These are phyloP conservation scores for Naso thynnoides DNA, from an alignment of 2,797 vertebrate species.

Conservation along the genomic window DNA sequence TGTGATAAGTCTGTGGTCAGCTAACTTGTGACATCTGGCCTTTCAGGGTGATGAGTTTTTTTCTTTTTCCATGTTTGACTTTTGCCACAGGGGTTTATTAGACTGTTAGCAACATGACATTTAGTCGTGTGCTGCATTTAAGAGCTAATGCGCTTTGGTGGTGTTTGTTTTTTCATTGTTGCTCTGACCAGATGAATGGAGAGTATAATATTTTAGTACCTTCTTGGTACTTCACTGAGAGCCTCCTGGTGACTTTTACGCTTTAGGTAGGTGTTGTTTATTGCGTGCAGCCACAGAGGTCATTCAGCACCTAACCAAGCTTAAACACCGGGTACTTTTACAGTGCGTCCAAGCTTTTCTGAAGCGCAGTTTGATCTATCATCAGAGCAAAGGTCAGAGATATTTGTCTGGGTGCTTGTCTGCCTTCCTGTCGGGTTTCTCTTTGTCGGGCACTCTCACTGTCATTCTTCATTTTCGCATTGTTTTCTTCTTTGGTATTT, in stretches of 20 bases:
- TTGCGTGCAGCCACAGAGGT: constrained; percentile 51
- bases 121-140: constrained; percentile 43
- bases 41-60: constrained; percentile 50
- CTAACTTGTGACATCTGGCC: constrained; percentile 24
- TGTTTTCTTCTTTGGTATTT: not conserved
- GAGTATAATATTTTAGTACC: constrained; percentile 28
- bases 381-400: constrained; percentile 52
- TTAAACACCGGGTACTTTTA: constrained; percentile 41
- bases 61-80: constrained; percentile 50
- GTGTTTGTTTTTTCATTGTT: constrained; percentile 34
- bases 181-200: constrained; percentile 24
- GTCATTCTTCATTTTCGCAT: not conserved
- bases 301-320: constrained; percentile 35
- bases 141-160: no score
- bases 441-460: not conserved
- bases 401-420: constrained; percentile 13
- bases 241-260: constrained; percentile 34
- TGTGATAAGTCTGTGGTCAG: constrained; percentile 58
- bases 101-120: constrained; percentile 49
- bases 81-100: constrained; percentile 59
- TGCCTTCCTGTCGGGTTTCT: not conserved
- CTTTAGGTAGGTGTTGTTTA: constrained; percentile 58
- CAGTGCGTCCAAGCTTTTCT: constrained; percentile 29
- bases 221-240: not conserved
- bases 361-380: constrained; percentile 30